These are phyloP conservation scores for Thalassophryne amazonica DNA, from an alignment of 2,797 vertebrate genomes.

Conservation along the genomic window DNA sequence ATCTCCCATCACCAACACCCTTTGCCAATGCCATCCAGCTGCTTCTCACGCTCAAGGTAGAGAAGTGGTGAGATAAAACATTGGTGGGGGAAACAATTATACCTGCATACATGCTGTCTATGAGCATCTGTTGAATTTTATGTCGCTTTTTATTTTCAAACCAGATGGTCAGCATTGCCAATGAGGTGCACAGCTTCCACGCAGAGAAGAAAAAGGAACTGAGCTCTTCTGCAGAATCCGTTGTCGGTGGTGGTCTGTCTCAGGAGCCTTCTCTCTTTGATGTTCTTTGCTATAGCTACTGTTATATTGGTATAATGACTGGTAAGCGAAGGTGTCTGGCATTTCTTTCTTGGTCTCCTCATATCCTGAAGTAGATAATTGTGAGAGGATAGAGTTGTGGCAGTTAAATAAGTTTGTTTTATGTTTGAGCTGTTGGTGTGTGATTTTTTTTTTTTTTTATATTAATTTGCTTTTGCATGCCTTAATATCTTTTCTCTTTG, in stretches of 20 bases:
- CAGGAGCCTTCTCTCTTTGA: conserved; percentile 83
- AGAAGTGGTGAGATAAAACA: neutral
- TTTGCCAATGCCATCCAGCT: conserved; percentile 90
- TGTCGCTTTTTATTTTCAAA: conserved; percentile 9
- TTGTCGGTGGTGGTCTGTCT: conserved; percentile 70
- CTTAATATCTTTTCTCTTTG: conserved; percentile 73
- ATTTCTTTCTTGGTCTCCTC: neutral
- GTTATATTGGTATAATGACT: conserved; percentile 90
- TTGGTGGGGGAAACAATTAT: neutral
- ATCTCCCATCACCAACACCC: conserved; percentile 82
- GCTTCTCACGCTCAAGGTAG: conserved; percentile 89
- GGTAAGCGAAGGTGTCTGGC: conserved; percentile 68
- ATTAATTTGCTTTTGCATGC: conserved; percentile 63
- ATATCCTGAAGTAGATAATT: too few species aligned
- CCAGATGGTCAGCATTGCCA: conserved; percentile 91
- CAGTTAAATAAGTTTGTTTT: too few species aligned
- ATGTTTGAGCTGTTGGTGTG: neutral
- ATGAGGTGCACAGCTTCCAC: conserved; percentile 84
- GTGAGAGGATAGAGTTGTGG: neutral
- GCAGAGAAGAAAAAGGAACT: conserved; percentile 83
- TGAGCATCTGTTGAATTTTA: neutral
- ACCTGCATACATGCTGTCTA: neutral
- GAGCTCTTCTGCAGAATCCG: conserved; percentile 76
- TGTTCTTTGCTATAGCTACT: conserved; percentile 88
- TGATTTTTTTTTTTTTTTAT: conserved; percentile 19